Base-by-base conservation (phyloP, 2,113 vertebrate species). In the Dendrocopos noguchii region DNA sequence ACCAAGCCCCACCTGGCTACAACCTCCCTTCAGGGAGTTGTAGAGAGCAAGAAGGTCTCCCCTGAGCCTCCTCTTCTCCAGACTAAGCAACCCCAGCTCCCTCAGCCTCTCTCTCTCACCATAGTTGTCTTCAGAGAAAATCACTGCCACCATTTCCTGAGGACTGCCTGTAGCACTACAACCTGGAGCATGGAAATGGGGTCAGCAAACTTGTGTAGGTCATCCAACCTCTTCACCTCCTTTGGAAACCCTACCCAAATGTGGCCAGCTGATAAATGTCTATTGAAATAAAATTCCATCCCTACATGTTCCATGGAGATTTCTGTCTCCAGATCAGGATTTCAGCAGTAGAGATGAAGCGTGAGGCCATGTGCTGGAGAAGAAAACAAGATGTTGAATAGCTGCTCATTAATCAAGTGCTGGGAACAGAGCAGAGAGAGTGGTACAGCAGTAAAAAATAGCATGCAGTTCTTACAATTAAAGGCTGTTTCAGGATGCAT, bases 301-400 rank as follows among this genome's bases (percentile, higher is more conserved):
- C 13, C 29, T 81, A 33, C 15, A 8, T 31, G 47, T 79, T 82
- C 73, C 50, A 42, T 34, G 55, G 60, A 82, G 78, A 70, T 34
- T 90, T 91, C 71, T 96, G 67, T 79, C 59, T 95, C 78, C 39
- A 67, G 76, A 83, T 71, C 57, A 52, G 66, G 31, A 16, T 76
- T 63, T 84, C 34, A 84, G 53, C 50, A 76, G 39, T 65, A 74
- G 85, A 87, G 74, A 87, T 79, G 66, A n/a, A n/a, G n/a, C n/a
- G n/a, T n/a, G n/a, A 91, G 92, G 46, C 66, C 66, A 14, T 3
- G n/a, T 75, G 36, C 39, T 70, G 39, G 53, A 66, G 90, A 78
- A 79, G 71, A 92, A 96, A 94, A 84, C 66, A 94, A 93, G 84
- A 72, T 87, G 77, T 17, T 84, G 73, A 94, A 88, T 88, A 79